Base-by-base conservation (phyloP, 1,140 invertebrate genomes). In the Solen grandis region DNA sequence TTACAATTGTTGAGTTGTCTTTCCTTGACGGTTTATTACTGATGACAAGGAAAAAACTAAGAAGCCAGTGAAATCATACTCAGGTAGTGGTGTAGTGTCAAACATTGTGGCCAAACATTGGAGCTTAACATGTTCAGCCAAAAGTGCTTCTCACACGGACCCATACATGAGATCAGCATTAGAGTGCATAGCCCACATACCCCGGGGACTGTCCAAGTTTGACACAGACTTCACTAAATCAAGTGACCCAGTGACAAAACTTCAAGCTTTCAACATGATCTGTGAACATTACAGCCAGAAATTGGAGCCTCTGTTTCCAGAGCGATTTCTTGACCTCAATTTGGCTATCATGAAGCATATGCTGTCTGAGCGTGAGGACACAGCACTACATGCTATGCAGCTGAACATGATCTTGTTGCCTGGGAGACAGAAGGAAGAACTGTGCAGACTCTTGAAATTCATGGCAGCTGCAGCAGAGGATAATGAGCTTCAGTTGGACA, bases 371-470 rank as follows among this genome's bases (percentile, higher is more conserved):
- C 76, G 55, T 41, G 57, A 85, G n/a, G 63, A 77, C 22, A 33
- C 68, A 14, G 89, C 87, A 14, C 69, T 91, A 10, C 27, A 86
- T 31, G 82, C 86, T 4, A 80, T 92, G 75, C 88, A 92, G 74
- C 78, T 92, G 8, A 81, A 90, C 46, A 83, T 90, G 65, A 82
- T 92, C 4, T 77, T 92, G n/a, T 70, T 93, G 27, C 88, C 91
- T 13, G 62, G 81, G 8, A 33, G 81, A 13, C 88, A 87, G 27
- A 82, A 88, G 55, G 86, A 91, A 73, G 90, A 92, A 81, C 74
- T 93, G 16, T 86, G 91, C 54, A 62, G 91, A 46, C 81, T 93
- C 27, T 80, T 93, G 0, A 85, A 86, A 46, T 91, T 93, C 55
- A 88, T 93, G 75, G 68, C 86, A 59, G 86, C 91, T 57, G 65